Conservation (phyloP, 2,888 invertebrate genomes). For the Holacanthella duospinosa region DNA sequence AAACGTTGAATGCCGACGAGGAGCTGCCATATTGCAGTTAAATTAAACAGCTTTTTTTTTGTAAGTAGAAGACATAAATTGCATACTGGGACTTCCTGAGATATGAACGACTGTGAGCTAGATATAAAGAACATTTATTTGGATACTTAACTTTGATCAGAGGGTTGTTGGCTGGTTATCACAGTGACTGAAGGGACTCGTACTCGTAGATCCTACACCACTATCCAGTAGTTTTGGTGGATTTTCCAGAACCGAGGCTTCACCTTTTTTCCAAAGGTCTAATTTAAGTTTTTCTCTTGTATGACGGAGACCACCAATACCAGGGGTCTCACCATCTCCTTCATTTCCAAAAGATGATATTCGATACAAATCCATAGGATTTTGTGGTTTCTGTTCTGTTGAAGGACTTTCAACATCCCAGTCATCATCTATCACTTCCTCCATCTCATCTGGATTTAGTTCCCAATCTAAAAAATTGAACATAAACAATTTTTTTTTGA, state of each 20-base stretch:
- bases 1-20: too few species aligned
- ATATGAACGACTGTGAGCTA: neutral
- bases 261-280: constrained; percentile 45
- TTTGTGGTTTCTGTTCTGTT: constrained; percentile 13
- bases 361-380: constrained; percentile 35
- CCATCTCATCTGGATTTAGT: constrained; percentile 35
- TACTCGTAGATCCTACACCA: constrained; percentile 32
- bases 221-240: constrained; percentile 23
- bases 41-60: too few species aligned
- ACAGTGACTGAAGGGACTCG: constrained; percentile 26
- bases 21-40: too few species aligned
- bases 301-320: constrained; percentile 59
- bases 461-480: constrained; percentile 31
- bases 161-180: constrained; percentile 12
- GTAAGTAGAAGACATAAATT: too few species aligned
- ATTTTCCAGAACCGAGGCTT: constrained; percentile 27
- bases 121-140: too few species aligned
- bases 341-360: constrained; percentile 31
- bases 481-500: neutral
- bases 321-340: constrained; percentile 5
- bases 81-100: neutral
- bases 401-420: constrained; percentile 29
- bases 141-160: neutral
- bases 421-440: constrained; percentile 28
- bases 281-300: constrained; percentile 60